Evolutionary conservation across 2,797 vertebrate species (phyloP), one percentile per base, ranked within the genome.

Genomic region (Erithacus rubecula): DNA sequence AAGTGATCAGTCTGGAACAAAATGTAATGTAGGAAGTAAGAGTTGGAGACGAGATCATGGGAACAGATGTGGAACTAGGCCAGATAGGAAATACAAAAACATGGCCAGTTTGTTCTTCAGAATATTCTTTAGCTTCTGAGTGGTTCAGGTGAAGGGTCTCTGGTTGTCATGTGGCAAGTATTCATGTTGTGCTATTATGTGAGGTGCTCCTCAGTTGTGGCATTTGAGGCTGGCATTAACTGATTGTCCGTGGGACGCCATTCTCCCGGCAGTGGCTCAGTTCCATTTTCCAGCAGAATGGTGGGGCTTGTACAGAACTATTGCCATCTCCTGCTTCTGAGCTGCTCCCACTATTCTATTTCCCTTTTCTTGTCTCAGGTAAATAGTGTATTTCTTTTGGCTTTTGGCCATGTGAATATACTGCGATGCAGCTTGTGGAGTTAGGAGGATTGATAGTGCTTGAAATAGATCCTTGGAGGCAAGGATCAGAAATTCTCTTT

Each of bases 381-480:
- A 90, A 83, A 88, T 41, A 51, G 26, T 79, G 21, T 20, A 55
- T 94, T 90, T 19, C 58, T 78, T 74, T 51, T 55, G 70, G 65
- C 74, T 71, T 77, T 69, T 91, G 70, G 51, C 85, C n/a, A 8
- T 26, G 24, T n/a, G 36, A n/a, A 89, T 69, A 39, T 83, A 60
- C 0, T 70, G 71, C 60, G 71, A 79, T 22, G 12, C 68, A 81
- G 65, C 46, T 87, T 78, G 58, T 77, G 49, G 30, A 18, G 34
- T 94, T 86, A 91, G 90, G 87, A 93, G 65, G 85, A 81, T 72
- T 90, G 69, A 39, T 76, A 83, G 55, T 55, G 62, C 83, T 55
- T 93, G 91, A 94, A 94, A 91, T 79, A 96, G 82, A 72, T 32
- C n/a, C 49, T 83, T 83, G 59, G 70, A 90, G 87, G 47, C n/a